A percentile compares a stretch with the other conserved stretches of the same genome.
Conservation (phyloP, 1,140 invertebrate genomes). For the Brachionus paranguensis region DNA sequence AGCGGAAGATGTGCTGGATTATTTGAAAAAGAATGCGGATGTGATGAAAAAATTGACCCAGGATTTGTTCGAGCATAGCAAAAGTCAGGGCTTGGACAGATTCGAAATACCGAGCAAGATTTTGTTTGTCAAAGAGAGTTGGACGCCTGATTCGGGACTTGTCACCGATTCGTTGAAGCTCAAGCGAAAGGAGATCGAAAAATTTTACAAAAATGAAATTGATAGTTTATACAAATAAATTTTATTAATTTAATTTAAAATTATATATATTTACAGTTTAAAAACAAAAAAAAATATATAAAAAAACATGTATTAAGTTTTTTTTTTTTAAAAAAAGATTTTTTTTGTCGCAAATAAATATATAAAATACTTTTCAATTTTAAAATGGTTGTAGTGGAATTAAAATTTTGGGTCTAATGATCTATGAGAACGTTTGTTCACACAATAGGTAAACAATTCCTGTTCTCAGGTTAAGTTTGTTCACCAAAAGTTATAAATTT, state of each 20-base stretch:
- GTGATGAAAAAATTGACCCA: background rate
- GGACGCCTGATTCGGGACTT: slow-evolving; percentile 90
- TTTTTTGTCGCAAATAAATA: too few species aligned
- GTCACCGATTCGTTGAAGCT: slow-evolving; percentile 93
- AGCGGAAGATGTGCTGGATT: background rate
- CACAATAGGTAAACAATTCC: too few species aligned
- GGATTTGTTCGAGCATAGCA: background rate
- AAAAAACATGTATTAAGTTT: too few species aligned
- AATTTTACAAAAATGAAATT: slow-evolving; percentile 23
- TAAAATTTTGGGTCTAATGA: too few species aligned
- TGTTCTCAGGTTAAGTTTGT: too few species aligned
- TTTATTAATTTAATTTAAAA: background rate
- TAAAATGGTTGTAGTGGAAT: too few species aligned
- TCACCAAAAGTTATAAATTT: too few species aligned
- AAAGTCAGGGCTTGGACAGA: slow-evolving; percentile 60
- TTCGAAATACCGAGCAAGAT: slow-evolving; percentile 87
- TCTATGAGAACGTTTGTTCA: too few species aligned
- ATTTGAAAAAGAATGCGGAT: background rate
- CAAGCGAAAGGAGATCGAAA: slow-evolving; percentile 61
- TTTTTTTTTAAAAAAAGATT: too few species aligned
- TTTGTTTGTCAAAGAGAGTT: slow-evolving; percentile 79
- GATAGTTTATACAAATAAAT: background rate
- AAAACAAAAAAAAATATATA: background rate
- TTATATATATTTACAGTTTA: background rate
- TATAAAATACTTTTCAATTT: too few species aligned